A percentile compares a stretch with the other conserved stretches of the same genome.
These are phyloP conservation scores for Scaptomyza flava DNA, from an alignment of 2,888 invertebrate genomes.

Conservation along the genomic window DNA sequence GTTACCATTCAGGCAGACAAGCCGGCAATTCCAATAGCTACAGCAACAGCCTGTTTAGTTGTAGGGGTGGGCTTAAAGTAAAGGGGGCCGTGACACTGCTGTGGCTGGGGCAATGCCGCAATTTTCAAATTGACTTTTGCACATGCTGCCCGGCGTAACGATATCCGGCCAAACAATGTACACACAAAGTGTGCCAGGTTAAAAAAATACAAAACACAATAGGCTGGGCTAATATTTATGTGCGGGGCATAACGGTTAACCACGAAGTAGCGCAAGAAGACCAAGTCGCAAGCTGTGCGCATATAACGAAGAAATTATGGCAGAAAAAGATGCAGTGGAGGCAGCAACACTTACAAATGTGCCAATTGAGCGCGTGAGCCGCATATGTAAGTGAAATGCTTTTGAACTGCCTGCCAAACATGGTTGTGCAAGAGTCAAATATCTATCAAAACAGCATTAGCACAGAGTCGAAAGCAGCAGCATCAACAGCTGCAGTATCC, in stretches of 20 bases:
- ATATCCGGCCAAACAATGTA: constrained; percentile 69
- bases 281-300: constrained; percentile 9
- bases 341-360: constrained; percentile 60
- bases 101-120: constrained; percentile 55
- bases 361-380: constrained; percentile 68
- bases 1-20: constrained; percentile 31
- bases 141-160: constrained; percentile 72
- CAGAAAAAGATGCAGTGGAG: constrained; percentile 54
- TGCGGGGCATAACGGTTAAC: constrained; percentile 34
- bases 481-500: constrained; percentile 27
- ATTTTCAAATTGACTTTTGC: constrained; percentile 81
- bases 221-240: constrained; percentile 32
- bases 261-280: constrained; percentile 50
- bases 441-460: constrained; percentile 69
- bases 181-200: constrained; percentile 26
- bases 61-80: constrained; percentile 9
- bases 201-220: constrained; percentile 24
- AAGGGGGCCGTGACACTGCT: constrained; percentile 36
- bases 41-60: constrained; percentile 35
- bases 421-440: constrained; percentile 53
- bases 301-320: constrained; percentile 28
- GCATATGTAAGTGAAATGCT: constrained; percentile 57
- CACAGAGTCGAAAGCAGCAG: constrained; percentile 2
- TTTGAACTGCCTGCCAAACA: constrained; percentile 32
- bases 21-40: constrained; percentile 5